These are phyloP conservation scores for Rhinopithecus roxellana DNA, from an alignment of 2,113 vertebrate species.

Conservation along the genomic window DNA sequence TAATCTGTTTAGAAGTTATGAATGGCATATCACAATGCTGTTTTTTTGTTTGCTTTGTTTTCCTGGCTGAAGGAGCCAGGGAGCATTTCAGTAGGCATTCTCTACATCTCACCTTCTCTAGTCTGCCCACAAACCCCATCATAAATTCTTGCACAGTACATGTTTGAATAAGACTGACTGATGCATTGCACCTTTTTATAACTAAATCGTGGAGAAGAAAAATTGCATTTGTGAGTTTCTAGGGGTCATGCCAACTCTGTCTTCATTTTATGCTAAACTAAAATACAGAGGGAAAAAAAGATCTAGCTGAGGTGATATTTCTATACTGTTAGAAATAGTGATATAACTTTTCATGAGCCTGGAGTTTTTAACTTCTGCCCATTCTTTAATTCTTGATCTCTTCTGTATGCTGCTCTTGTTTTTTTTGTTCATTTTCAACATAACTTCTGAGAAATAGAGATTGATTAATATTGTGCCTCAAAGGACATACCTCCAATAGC, in stretches of 20 bases:
- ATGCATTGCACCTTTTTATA: not conserved
- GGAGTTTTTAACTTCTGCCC: not conserved
- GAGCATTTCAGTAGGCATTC: not conserved
- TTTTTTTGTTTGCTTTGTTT: not conserved
- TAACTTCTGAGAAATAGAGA: constrained; percentile 32
- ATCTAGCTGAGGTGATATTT: not conserved
- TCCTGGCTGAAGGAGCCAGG: not conserved
- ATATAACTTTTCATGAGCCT: not conserved
- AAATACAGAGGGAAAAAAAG: not conserved
- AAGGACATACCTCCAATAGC: not conserved
- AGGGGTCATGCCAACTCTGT: not conserved
- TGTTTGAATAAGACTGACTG: not conserved
- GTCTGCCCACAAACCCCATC: not conserved
- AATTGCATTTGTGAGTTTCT: not conserved
- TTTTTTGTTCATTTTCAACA: constrained; percentile 47
- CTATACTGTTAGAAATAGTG: not conserved
- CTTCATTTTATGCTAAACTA: constrained; percentile 1
- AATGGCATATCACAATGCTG: not conserved
- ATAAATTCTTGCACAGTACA: not conserved
- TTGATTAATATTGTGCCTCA: constrained; percentile 32
- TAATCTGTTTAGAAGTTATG: not conserved
- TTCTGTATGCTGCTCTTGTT: not conserved
- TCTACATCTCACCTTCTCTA: not conserved
- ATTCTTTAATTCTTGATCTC: not conserved
- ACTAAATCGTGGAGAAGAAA: not conserved